Percentiles rank a stretch among this genome's conserved stretches.
These are phyloP conservation scores for Leptura quadrifasciata DNA, from an alignment of 2,888 invertebrate genomes.

Conservation along the genomic window DNA sequence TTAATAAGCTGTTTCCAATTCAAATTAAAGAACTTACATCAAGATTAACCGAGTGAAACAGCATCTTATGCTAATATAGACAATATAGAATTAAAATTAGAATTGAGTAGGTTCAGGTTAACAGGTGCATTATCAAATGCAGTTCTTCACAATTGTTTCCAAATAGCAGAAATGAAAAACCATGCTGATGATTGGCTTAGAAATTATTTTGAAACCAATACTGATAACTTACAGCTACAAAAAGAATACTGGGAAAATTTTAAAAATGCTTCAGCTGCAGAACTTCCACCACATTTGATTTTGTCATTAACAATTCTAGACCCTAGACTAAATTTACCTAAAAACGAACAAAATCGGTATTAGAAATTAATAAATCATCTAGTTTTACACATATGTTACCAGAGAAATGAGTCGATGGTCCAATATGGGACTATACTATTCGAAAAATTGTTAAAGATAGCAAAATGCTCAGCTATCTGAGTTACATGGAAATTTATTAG, in stretches of 20 bases:
- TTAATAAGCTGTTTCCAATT: conserved; percentile 73
- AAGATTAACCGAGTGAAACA: conserved; percentile 40
- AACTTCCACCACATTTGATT: conserved; percentile 81
- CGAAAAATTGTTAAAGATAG: conserved; percentile 78
- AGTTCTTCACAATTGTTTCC: conserved; percentile 80
- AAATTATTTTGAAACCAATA: conserved; percentile 56
- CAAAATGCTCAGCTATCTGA: conserved; percentile 80
- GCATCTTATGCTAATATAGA: conserved; percentile 66
- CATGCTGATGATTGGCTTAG: conserved; percentile 70
- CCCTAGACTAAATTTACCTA: conserved; percentile 86
- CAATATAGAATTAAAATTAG: conserved; percentile 77
- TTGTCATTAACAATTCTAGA: conserved; percentile 86
- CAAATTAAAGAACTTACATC: conserved; percentile 45
- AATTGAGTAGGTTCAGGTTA: conserved; percentile 87
- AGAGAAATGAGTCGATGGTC: conserved; percentile 71
- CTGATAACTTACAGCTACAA: conserved; percentile 42
- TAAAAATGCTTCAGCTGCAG: conserved; percentile 76
- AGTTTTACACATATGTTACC: conserved; percentile 37
- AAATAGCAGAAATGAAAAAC: conserved; percentile 69
- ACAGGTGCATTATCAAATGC: conserved; percentile 87
- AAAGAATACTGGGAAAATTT: conserved; percentile 67
- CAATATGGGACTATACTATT: conserved; percentile 82
- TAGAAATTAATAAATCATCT: conserved; percentile 41
- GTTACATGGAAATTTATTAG: conserved; percentile 80
- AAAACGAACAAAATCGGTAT: conserved; percentile 79